Evolutionary conservation across 2,113 vertebrate species (phyloP), one percentile per base, ranked within the genome.

Genomic region (Nothocercus nigrocapillus): DNA sequence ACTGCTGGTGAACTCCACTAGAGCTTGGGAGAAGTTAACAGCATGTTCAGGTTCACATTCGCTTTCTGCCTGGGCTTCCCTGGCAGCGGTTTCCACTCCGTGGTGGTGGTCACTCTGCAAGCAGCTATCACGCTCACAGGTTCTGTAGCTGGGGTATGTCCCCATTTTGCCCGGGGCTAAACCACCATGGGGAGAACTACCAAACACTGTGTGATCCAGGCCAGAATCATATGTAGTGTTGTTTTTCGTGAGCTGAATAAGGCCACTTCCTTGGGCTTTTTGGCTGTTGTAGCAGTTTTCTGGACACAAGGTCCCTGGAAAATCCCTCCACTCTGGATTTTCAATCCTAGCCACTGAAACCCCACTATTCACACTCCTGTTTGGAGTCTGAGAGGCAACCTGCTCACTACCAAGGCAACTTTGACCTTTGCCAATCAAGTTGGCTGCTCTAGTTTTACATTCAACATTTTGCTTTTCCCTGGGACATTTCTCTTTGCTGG

Each of bases 1-100:
- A 15, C 98, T 98, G 97, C 99, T 99, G 38, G 98, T 98, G 8
- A 99, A 99, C 94, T 99, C 98, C 67, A 98, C 99, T 32, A 99
- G 97, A 1, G 99, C 99, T 88, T 99, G 99, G 0, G 99, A 99
- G 96, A 99, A 99, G 97, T 97, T 99, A 40, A 99, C 98, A 0
- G 99, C 98, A 2, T 98, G 98, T 77, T 98, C 98, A 2, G 98
- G 98, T 56, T 99, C 98, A 8, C 68, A 59, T 7, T 91, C 90
- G 3, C 20, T 56, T 94, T 93, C 96, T 69, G 1, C 86, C 96
- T 11, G 94, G 58, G 67, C 77, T 75, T 79, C 70, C 1, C 34
- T 8, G 0, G 28, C 28, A 63, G 8, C 1, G 69, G 51, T 32
- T 30, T 93, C 92, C 0, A 28, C 69, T 32, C 77, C 21, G 0